These are phyloP conservation scores for Leptinotarsa haldemani DNA, from an alignment of 2,888 invertebrate genomes.

Conservation along the genomic window DNA sequence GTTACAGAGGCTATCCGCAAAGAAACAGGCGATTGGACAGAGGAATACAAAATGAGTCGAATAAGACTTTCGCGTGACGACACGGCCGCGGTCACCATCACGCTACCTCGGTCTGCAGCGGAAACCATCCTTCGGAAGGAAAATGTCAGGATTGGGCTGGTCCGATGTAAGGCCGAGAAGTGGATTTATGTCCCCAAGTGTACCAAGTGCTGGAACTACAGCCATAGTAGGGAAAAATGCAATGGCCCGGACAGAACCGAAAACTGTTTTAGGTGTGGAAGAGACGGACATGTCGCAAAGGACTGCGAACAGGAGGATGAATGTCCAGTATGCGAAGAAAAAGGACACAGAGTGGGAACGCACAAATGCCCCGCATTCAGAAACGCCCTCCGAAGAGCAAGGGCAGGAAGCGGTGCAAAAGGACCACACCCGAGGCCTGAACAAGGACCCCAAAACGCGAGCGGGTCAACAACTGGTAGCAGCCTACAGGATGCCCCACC, in stretches of 20 bases:
- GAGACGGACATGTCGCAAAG: background rate
- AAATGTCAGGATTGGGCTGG: background rate
- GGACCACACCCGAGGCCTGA: too few relatives aligned
- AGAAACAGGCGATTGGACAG: background rate
- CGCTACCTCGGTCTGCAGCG: background rate
- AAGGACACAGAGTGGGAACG: constrained; percentile 4
- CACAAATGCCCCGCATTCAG: constrained; percentile 1
- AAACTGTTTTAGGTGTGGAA: constrained; percentile 16
- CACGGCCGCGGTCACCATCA: background rate
- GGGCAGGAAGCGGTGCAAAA: background rate
- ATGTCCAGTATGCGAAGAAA: background rate
- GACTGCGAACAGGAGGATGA: constrained; percentile 6
- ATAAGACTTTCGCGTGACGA: background rate
- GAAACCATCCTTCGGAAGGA: background rate
- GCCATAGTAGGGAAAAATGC: background rate
- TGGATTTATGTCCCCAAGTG: background rate
- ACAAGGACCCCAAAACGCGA: too few relatives aligned
- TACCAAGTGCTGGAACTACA: background rate
- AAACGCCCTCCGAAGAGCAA: background rate
- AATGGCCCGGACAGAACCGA: constrained; percentile 3
- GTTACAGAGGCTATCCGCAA: background rate
- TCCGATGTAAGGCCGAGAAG: background rate
- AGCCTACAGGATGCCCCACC: too few relatives aligned
- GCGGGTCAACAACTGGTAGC: too few relatives aligned
- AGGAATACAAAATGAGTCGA: background rate